phyloP scores from a whole-genome alignment of 2,888 invertebrate genomes.

The Arrhopalites spinosus region DNA sequence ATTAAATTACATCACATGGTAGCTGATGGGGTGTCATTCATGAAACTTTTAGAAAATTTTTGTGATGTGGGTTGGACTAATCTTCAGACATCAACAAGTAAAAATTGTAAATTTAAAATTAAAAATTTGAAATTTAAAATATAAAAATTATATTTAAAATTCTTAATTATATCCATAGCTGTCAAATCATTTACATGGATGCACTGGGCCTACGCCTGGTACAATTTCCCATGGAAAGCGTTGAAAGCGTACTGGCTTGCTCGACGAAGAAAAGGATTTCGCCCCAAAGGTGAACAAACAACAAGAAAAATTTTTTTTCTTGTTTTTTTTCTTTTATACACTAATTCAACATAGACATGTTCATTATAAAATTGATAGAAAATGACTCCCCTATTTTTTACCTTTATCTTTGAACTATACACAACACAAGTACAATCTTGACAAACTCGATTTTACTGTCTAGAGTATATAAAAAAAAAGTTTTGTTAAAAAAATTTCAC shows the following conservation, averaged over 20 bases:
- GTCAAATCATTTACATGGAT: conserved; percentile 44
- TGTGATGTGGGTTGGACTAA: conserved; percentile 51
- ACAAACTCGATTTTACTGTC: too few species aligned
- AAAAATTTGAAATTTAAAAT: background rate
- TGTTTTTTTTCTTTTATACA: background rate
- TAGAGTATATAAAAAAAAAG: too few species aligned
- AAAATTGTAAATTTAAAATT: background rate
- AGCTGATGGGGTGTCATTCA: conserved; percentile 54
- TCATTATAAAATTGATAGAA: background rate
- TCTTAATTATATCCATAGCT: too few species aligned
- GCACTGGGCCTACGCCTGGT: conserved; percentile 55
- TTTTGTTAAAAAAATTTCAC: too few species aligned
- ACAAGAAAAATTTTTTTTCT: background rate
- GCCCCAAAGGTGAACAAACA: conserved; percentile 46
- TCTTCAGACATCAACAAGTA: conserved; percentile 44
- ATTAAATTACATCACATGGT: conserved; percentile 54
- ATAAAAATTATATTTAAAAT: background rate
- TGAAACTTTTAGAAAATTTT: conserved; percentile 52
- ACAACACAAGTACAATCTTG: too few species aligned
- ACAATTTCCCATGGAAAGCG: conserved; percentile 54
- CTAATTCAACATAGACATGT: background rate
- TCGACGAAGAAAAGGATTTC: conserved; percentile 50
- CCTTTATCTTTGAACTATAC: too few species aligned
- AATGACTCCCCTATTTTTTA: too few species aligned
- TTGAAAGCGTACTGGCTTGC: conserved; percentile 53